Evolutionary conservation across 2,797 vertebrate species (phyloP).

Genomic region (Leptodactylus fallax): DNA sequence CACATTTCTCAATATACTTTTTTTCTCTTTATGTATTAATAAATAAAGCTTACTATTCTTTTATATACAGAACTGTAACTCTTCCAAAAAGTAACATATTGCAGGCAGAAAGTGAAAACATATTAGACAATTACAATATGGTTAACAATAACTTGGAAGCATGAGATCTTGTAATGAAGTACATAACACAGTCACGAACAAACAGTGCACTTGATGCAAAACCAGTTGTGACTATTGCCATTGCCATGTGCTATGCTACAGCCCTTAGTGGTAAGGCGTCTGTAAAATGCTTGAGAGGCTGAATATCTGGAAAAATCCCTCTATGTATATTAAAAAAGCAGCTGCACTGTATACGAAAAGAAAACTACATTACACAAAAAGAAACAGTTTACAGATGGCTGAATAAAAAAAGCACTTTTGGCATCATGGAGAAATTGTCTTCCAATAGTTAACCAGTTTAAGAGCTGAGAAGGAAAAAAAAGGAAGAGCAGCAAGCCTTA

Average conservation of each 20-base stretch:
- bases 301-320: slow-evolving; percentile 26
- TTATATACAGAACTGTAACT: not conserved
- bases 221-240: not conserved
- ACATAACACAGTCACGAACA: not conserved
- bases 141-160: not conserved
- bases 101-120: not conserved
- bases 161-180: not conserved
- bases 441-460: slow-evolving; percentile 38
- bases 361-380: slow-evolving; percentile 54
- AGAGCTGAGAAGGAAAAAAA: not conserved
- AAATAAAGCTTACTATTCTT: too few relatives aligned
- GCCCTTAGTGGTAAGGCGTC: not conserved
- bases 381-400: slow-evolving; percentile 43
- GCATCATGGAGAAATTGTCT: slow-evolving; percentile 28
- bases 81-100: slow-evolving; percentile 20
- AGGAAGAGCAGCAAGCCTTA: slow-evolving; percentile 41
- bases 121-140: not conserved
- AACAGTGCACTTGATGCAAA: not conserved
- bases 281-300: slow-evolving; percentile 29
- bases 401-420: slow-evolving; percentile 5
- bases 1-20: too few relatives aligned
- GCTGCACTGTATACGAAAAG: slow-evolving; percentile 32
- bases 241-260: slow-evolving; percentile 27
- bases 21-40: too few relatives aligned
- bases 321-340: slow-evolving; percentile 35